Conservation (phyloP, 2,113 vertebrate genomes). For the Gobiocypris rarus region DNA sequence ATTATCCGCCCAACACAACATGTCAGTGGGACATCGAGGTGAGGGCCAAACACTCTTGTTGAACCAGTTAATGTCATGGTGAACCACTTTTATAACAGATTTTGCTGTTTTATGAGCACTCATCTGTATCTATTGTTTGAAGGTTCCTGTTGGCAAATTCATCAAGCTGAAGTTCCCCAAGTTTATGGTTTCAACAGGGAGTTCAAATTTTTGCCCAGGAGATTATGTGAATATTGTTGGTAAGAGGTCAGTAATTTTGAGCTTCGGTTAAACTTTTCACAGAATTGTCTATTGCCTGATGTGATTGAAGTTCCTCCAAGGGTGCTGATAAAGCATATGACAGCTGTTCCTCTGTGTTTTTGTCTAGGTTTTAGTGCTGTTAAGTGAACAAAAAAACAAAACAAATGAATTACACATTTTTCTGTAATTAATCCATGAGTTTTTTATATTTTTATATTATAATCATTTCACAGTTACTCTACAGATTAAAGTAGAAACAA, state of each 20-base stretch:
- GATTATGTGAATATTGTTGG: slow-evolving; percentile 85
- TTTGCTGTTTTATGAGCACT: not conserved
- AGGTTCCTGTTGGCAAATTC: slow-evolving; percentile 79
- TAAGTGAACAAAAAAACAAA: too few relatives aligned
- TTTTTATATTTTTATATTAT: too few relatives aligned
- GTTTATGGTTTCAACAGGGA: slow-evolving; percentile 81
- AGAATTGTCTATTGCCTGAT: not conserved
- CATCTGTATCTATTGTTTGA: not conserved
- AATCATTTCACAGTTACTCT: too few relatives aligned
- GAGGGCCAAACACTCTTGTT: slow-evolving; percentile 43
- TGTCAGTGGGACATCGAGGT: slow-evolving; percentile 90
- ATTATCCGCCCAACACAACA: slow-evolving; percentile 80
- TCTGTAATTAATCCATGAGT: too few relatives aligned
- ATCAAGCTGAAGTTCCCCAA: slow-evolving; percentile 85
- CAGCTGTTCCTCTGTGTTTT: too few relatives aligned
- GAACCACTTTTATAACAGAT: not conserved
- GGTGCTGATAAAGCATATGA: not conserved
- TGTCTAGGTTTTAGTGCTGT: too few relatives aligned
- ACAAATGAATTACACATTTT: too few relatives aligned
- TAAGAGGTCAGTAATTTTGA: slow-evolving; percentile 76
- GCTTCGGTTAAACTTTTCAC: not conserved
- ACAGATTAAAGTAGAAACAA: too few relatives aligned
- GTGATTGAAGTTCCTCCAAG: not conserved
- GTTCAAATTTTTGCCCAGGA: slow-evolving; percentile 72
- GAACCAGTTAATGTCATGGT: not conserved